These are phyloP conservation scores for Autographa pulchrina DNA, from an alignment of 2,888 invertebrate species.

Conservation along the genomic window DNA sequence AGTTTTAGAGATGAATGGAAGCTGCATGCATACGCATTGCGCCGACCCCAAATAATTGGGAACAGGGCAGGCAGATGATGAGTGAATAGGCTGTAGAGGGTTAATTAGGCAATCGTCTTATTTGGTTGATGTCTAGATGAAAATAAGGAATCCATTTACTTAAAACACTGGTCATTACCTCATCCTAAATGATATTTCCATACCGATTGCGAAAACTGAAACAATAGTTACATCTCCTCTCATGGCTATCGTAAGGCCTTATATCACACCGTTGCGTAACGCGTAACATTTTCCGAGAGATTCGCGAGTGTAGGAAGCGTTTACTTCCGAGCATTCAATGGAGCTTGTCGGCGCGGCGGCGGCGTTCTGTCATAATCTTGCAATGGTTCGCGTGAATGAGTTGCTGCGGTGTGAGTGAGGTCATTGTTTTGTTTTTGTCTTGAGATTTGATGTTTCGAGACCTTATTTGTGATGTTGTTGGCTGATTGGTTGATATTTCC, in stretches of 20 bases:
- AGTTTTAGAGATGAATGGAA: too few relatives aligned
- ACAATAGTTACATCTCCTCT: conserved; percentile 54
- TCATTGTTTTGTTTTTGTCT: conserved; percentile 21
- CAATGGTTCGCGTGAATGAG: conserved; percentile 45
- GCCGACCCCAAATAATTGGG: too few relatives aligned
- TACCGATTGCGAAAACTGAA: conserved; percentile 39
- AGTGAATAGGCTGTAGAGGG: too few relatives aligned
- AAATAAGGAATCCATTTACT: too few relatives aligned
- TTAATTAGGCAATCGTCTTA: too few relatives aligned
- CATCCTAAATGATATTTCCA: conserved; percentile 8
- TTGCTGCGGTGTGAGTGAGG: conserved; percentile 47
- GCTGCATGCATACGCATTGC: too few relatives aligned
- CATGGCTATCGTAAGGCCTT: conserved; percentile 51
- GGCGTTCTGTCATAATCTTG: conserved; percentile 47
- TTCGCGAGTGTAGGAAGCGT: conserved; percentile 57
- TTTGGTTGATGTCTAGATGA: too few relatives aligned
- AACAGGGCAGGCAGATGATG: too few relatives aligned
- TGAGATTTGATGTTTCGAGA: neutral
- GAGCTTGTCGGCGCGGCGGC: conserved; percentile 57
- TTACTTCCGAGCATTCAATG: conserved; percentile 66
- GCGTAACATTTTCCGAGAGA: conserved; percentile 51
- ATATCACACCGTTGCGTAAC: conserved; percentile 63
- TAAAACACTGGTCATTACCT: neutral
- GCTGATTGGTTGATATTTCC: neutral
- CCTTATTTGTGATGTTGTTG: neutral